Evolutionary conservation across 2,888 invertebrate species (phyloP).

Genomic region (Aproaerema taeniolella): DNA sequence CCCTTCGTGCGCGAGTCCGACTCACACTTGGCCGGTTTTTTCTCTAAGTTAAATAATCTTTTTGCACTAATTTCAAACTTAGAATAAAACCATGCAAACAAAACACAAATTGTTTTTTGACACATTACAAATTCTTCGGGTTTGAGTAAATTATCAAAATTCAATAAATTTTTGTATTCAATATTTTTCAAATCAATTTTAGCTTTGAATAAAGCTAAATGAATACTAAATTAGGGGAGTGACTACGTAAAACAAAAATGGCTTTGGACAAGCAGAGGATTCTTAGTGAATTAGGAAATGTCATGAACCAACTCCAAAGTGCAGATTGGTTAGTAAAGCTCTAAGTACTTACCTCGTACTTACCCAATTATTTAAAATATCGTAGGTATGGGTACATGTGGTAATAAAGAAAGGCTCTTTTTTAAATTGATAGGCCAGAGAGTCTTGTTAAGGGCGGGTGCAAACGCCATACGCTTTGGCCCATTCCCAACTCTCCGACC

Average conservation of each 20-base stretch:
- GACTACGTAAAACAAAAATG: constrained; percentile 32
- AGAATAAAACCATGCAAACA: constrained; percentile 5
- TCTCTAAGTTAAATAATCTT: too few relatives aligned
- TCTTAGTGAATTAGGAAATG: constrained; percentile 62
- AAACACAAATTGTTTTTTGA: constrained; percentile 10
- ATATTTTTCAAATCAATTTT: background rate
- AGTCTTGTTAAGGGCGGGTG: too few relatives aligned
- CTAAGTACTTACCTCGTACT: too few relatives aligned
- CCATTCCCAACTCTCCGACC: too few relatives aligned
- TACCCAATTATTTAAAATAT: too few relatives aligned
- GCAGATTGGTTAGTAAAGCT: constrained; percentile 57
- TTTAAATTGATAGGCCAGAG: too few relatives aligned
- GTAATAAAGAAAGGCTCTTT: too few relatives aligned
- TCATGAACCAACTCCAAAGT: constrained; percentile 62
- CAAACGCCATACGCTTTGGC: too few relatives aligned
- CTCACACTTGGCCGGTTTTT: too few relatives aligned
- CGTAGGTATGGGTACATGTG: too few relatives aligned
- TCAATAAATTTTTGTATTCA: constrained; percentile 2
- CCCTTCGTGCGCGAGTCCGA: too few relatives aligned
- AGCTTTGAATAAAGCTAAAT: too few relatives aligned
- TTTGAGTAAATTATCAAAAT: constrained; percentile 1
- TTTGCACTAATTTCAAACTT: background rate
- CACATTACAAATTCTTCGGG: background rate
- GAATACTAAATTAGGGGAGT: constrained; percentile 10
- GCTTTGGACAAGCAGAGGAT: constrained; percentile 61